Base-by-base conservation (phyloP, 1,140 invertebrate genomes). In the Drosophila ananassae region DNA sequence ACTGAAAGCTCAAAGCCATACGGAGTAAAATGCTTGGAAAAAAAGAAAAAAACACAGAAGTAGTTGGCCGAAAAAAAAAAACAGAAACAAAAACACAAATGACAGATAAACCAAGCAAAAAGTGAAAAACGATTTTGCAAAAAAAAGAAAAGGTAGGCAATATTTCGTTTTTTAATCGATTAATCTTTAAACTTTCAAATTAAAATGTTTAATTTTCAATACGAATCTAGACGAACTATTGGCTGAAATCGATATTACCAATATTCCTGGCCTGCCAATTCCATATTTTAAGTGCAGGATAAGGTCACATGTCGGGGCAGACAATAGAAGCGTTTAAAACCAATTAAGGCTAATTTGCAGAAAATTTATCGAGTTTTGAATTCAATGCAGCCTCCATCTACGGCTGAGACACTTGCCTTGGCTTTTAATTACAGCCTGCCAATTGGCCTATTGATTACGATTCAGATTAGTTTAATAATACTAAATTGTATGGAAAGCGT, bases 271-370 rank as follows among this genome's bases (percentile, higher is more conserved):
- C 22, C 4, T 37, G 28, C 12, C n/a, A 24, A 39, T 25, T 28
- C 10, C 32, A 60, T 13, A 41, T 22, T 32, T 41, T 6, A 1
- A 50, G 8, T 48, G 22, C 5, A 17, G 3, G 24, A 22, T 17
- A 41, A 39, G n/a, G 28, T 28, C 58, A 24, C 48, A 24, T 66
- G 46, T 51, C 61, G 25, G 41, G 13, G 32, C 5, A 37, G 61
- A 48, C 62, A 66, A 51, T 66, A 17, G 39, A 61, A 22, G 34
- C 32, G 46, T 24, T 66, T 64, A 64, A 21, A 25, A n/a, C 37
- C 63, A 67, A 67, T 67, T 67, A 67, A 39, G 32, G 25, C 10
- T 44, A 64, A 52, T 67, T 63, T 67, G 63, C 32, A 44, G 58
- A 21, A 21, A 66, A 66, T 66, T 66, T 51, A 62, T 39, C 17